Conservation (phyloP, 2,113 vertebrate species). For the Haemorhous mexicanus region DNA sequence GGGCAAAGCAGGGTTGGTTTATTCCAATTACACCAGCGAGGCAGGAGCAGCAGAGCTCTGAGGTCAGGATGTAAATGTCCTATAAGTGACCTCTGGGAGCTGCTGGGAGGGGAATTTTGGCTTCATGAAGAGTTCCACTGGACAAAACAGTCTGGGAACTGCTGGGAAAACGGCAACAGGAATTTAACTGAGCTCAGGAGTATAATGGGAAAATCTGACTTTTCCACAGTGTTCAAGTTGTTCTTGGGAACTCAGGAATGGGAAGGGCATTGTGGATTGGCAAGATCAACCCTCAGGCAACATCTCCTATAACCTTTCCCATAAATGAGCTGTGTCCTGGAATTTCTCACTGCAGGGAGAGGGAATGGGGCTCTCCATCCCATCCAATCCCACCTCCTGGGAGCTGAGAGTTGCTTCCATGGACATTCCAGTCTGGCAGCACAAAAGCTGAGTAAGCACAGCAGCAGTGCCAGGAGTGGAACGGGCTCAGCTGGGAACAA, state of each 20-base stretch:
- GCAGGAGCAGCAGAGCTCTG: neutral
- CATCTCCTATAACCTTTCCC: neutral
- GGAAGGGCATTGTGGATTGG: neutral
- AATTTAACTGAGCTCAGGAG: neutral
- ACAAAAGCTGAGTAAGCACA: conserved; percentile 33
- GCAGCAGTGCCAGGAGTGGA: neutral
- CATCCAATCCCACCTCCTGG: neutral
- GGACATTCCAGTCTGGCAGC: conserved; percentile 21
- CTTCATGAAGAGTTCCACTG: neutral
- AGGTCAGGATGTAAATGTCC: neutral
- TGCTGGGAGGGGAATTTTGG: neutral
- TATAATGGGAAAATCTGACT: neutral
- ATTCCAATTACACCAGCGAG: neutral
- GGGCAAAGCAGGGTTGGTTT: neutral
- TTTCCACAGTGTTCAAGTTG: neutral
- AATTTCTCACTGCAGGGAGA: neutral
- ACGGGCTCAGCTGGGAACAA: conserved; percentile 12
- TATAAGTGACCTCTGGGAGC: neutral
- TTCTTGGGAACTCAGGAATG: neutral
- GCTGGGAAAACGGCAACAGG: neutral
- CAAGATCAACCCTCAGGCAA: neutral
- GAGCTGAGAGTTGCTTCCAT: neutral
- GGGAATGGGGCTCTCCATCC: neutral
- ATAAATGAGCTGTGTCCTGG: neutral
- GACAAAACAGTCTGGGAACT: neutral